Base-by-base conservation (phyloP, 2,888 invertebrate species). In the Silvanus unidentatus region DNA sequence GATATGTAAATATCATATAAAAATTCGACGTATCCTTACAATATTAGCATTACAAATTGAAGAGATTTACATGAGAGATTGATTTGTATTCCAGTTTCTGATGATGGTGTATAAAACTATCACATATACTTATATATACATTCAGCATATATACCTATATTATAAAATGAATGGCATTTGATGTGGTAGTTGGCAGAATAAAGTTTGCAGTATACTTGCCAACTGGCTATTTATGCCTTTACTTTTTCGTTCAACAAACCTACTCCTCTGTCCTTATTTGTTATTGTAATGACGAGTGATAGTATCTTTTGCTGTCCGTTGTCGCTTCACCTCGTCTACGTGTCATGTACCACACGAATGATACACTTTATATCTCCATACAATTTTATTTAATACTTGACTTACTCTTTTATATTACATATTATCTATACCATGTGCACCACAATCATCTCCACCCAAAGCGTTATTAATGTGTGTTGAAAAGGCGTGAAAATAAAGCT, bases 281-380 rank as follows among this genome's bases (percentile, higher is more conserved):
- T 69, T 70, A 70, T 70, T 70, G 67, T 70, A 70, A 70, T 69
- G 69, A 68, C 65, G 65, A 64, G 59, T 61, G 70, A 70, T 70
- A 65, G 55, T 66, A 68, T 69, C 68, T 55, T 60, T 53, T 59
- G 59, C 62, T 64, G 66, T 65, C 62, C 63, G 63, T 58, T 65
- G 67, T 66, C 66, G 61, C 64, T 64, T 62, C 56, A 58, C 57
- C 64, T 65, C 64, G 64, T 66, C 63, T 60, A 61, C 63, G 59
- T 57, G 64, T 65, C 66, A 63, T 64, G 64, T 63, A 59, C 58
- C 53, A 55, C 60, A 60, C 61, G 59, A 58, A 22, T 22, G 55
- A 48, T 55, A 50, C 55, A 57, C 54, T 59, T 61, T 58, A 58
- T 62, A 60, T 63, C 62, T 63, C 62, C 62, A 62, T 63, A 63